Percentiles rank a stretch among this genome's conserved stretches.
phyloP scores from a whole-genome alignment of 2,888 invertebrate species.

The Alcis repandata region DNA sequence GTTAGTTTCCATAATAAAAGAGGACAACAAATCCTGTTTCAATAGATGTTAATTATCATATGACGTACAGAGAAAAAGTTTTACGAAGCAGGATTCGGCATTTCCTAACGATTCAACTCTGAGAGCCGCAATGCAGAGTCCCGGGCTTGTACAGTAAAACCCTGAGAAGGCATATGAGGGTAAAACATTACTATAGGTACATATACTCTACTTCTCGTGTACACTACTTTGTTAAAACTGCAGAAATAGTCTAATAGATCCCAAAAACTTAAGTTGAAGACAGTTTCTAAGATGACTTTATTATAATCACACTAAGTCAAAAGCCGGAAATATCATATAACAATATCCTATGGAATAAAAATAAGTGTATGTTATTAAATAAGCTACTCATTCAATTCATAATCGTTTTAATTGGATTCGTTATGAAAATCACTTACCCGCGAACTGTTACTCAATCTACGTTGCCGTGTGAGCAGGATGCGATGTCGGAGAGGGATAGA shows the following conservation, averaged over 20 bases:
- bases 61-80: background rate
- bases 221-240: no score
- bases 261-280: no score
- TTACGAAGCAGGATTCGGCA: background rate
- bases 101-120: background rate
- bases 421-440: conserved; percentile 49
- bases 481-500: conserved; percentile 72
- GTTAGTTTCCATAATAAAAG: no score
- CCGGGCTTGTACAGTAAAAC: background rate
- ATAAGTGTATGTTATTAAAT: background rate
- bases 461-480: conserved; percentile 59
- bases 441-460: conserved; percentile 33
- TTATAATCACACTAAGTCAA: no score
- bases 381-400: conserved; percentile 20
- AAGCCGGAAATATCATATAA: no score
- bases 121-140: conserved; percentile 18
- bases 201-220: no score
- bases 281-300: background rate
- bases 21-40: no score
- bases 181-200: background rate
- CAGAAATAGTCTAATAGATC: no score
- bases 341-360: no score
- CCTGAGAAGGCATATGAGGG: background rate
- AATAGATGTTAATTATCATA: no score
- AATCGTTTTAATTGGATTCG: conserved; percentile 30